Percentiles rank a stretch among this genome's conserved stretches.
phyloP scores from a whole-genome alignment of 2,113 vertebrate genomes.

The Brachionichthys hirsutus region DNA sequence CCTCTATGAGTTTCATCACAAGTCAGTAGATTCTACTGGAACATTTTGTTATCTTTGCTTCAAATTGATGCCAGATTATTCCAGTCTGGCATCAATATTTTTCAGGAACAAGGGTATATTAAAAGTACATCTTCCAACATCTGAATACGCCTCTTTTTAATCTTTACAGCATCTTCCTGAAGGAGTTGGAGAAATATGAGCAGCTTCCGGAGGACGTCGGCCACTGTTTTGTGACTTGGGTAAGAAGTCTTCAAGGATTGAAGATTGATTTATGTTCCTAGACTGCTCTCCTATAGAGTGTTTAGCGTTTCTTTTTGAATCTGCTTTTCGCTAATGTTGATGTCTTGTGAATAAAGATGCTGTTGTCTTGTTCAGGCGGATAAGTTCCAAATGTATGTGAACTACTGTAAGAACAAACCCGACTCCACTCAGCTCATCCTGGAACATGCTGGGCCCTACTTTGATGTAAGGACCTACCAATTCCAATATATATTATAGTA shows the following conservation, averaged over 20 bases:
- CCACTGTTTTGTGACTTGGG: conserved; percentile 99
- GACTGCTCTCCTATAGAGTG: background rate
- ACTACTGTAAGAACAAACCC: conserved; percentile 98
- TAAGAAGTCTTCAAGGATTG: conserved; percentile 61
- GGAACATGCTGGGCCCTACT: conserved; percentile 95
- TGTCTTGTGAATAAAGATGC: conserved; percentile 3
- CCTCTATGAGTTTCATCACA: conserved; percentile 98
- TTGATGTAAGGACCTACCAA: conserved; percentile 85
- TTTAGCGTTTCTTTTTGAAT: too few relatives aligned
- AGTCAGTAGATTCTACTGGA: conserved; percentile 79
- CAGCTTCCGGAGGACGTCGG: conserved; percentile 98
- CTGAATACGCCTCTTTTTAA: background rate
- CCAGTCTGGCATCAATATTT: background rate
- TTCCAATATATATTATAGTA: background rate
- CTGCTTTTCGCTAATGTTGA: background rate
- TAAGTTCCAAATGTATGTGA: conserved; percentile 99
- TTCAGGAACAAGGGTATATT: background rate
- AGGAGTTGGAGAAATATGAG: conserved; percentile 97
- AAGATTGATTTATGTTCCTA: too few relatives aligned
- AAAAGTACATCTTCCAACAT: background rate
- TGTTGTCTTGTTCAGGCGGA: conserved; percentile 82
- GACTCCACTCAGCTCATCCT: conserved; percentile 97
- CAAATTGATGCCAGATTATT: background rate
- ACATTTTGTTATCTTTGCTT: background rate
- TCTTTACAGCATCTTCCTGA: conserved; percentile 89